Evolutionary conservation across 2,113 vertebrate species (phyloP).

Genomic region (Sakesphorus luctuosus): DNA sequence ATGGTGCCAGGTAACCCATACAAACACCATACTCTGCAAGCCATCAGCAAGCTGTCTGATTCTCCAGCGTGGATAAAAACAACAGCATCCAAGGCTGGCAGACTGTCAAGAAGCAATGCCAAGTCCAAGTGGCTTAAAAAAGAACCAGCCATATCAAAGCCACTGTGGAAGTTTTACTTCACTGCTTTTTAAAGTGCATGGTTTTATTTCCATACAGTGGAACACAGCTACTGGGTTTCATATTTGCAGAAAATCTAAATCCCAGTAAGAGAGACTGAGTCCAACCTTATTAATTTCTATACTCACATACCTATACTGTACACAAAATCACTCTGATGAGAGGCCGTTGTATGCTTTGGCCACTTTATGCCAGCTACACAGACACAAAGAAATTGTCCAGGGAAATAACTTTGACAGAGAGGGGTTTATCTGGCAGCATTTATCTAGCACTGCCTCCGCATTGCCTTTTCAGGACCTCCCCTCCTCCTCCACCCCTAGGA

Average conservation of each 20-base stretch:
- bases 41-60: conserved; percentile 31
- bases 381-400: conserved; percentile 59
- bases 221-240: not conserved
- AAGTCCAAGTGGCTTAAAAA: conserved; percentile 50
- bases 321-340: conserved; percentile 8
- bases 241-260: conserved; percentile 6
- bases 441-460: conserved; percentile 45
- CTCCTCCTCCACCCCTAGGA: conserved; percentile 52
- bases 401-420: conserved; percentile 65
- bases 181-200: conserved; percentile 11
- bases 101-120: conserved; percentile 22
- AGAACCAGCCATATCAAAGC: conserved; percentile 36
- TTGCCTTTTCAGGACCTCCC: conserved; percentile 51
- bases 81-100: conserved; percentile 35
- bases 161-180: conserved; percentile 28
- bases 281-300: not conserved
- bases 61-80: conserved; percentile 38
- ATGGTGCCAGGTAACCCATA: conserved; percentile 9
- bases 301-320: not conserved
- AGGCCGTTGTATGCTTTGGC: conserved; percentile 44
- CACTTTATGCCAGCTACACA: conserved; percentile 57
- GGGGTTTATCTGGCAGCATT: conserved; percentile 60
- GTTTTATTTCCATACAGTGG: conserved; percentile 2
- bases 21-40: not conserved
- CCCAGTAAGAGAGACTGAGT: not conserved